These are phyloP conservation scores for Nowickia ferox DNA, from an alignment of 2,888 invertebrate species.

Conservation along the genomic window DNA sequence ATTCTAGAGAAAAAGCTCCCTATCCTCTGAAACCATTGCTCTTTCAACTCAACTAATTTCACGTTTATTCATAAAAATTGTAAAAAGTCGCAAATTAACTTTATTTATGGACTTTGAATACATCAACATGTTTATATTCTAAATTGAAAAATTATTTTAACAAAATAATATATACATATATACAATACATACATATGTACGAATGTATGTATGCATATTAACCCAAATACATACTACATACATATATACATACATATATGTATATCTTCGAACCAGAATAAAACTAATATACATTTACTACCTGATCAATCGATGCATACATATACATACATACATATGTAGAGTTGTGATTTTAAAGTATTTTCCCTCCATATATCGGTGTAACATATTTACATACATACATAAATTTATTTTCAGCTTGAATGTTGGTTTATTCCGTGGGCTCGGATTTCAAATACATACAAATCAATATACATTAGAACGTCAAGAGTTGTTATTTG, in stretches of 20 bases:
- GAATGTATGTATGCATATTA: no score
- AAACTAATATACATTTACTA: no score
- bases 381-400: background rate
- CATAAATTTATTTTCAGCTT: background rate
- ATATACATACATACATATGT: slow-evolving; percentile 1
- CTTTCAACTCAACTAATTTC: slow-evolving; percentile 50
- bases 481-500: no score
- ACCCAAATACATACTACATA: background rate
- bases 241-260: background rate
- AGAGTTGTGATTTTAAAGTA: no score
- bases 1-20: slow-evolving; percentile 24
- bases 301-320: background rate
- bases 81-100: slow-evolving; percentile 30
- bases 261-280: background rate
- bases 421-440: no score
- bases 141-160: slow-evolving; percentile 21
- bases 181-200: no score
- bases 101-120: slow-evolving; percentile 27
- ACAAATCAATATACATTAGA: no score
- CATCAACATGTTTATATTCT: slow-evolving; percentile 19
- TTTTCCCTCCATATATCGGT: no score
- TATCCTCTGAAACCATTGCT: slow-evolving; percentile 14
- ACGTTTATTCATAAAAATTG: slow-evolving; percentile 27
- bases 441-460: no score
- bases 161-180: background rate